These are phyloP conservation scores for Aeoliscus strigatus DNA, from an alignment of 2,797 vertebrate genomes.

Conservation along the genomic window DNA sequence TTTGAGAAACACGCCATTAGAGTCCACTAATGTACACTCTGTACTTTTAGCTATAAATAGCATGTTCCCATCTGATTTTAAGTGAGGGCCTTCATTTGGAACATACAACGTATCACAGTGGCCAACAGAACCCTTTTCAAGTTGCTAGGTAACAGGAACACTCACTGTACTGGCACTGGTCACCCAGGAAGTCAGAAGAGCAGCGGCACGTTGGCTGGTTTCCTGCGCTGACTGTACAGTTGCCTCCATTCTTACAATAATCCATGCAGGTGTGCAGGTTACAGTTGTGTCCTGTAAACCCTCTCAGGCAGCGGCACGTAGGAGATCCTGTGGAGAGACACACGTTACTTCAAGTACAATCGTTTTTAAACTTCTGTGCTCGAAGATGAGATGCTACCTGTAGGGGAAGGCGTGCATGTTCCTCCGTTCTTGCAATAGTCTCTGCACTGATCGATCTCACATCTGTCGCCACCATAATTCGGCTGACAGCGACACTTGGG, in stretches of 20 bases:
- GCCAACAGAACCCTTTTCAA: no score
- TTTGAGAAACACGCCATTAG: no score
- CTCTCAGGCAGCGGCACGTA: constrained; percentile 87
- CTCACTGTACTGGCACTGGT: constrained; percentile 94
- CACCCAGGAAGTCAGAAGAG: constrained; percentile 78
- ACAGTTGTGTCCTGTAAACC: constrained; percentile 89
- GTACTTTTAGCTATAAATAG: no score
- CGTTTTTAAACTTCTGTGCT: not conserved
- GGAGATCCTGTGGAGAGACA: constrained; percentile 82
- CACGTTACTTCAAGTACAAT: no score
- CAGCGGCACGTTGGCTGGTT: constrained; percentile 92
- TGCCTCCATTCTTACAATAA: constrained; percentile 87
- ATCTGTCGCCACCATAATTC: constrained; percentile 86
- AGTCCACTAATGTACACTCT: no score
- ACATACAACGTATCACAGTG: no score
- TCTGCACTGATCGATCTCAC: constrained; percentile 89
- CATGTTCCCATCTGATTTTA: no score
- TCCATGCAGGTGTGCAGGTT: constrained; percentile 83
- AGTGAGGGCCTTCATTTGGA: no score
- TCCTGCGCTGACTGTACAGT: constrained; percentile 87
- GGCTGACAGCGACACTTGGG: constrained; percentile 94
- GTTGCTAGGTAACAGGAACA: constrained; percentile 20
- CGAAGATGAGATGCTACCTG: constrained; percentile 67
- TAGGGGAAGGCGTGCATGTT: constrained; percentile 83
- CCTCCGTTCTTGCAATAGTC: constrained; percentile 93